phyloP scores from a whole-genome alignment of 2,888 invertebrate genomes.

The Diaprepes abbreviatus region DNA sequence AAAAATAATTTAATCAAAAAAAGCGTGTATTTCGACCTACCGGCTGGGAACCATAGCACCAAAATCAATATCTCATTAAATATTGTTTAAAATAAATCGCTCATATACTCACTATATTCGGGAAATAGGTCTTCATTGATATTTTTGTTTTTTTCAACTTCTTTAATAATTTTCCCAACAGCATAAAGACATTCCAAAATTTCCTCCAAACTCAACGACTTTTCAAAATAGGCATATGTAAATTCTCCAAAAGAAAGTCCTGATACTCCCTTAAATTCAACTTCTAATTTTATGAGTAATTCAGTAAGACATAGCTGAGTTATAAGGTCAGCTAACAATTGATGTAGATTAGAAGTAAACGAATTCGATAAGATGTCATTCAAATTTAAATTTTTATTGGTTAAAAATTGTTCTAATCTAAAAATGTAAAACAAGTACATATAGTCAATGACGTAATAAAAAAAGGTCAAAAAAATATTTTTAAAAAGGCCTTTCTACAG shows the following conservation, averaged over 20 bases:
- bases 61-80: too few relatives aligned
- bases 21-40: too few relatives aligned
- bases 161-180: conserved; percentile 7
- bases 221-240: conserved; percentile 92
- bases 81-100: too few relatives aligned
- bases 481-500: too few relatives aligned
- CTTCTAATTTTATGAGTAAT: conserved; percentile 69
- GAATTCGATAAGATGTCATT: conserved; percentile 24
- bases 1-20: too few relatives aligned
- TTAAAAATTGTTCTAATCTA: conserved; percentile 4
- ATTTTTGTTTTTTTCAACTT: background rate
- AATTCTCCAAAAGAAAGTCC: conserved; percentile 92
- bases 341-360: conserved; percentile 14
- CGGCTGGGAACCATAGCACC: too few relatives aligned
- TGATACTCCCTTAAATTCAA: conserved; percentile 55
- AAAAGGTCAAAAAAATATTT: too few relatives aligned
- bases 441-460: too few relatives aligned
- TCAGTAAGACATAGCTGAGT: conserved; percentile 71
- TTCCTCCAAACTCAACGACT: conserved; percentile 85
- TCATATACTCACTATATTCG: too few relatives aligned
- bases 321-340: conserved; percentile 64
- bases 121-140: too few relatives aligned
- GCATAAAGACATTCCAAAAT: conserved; percentile 72
- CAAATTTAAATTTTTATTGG: conserved; percentile 19
- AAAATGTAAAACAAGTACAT: too few relatives aligned